phyloP scores from a whole-genome alignment of 2,797 vertebrate genomes.

The Falco naumanni region DNA sequence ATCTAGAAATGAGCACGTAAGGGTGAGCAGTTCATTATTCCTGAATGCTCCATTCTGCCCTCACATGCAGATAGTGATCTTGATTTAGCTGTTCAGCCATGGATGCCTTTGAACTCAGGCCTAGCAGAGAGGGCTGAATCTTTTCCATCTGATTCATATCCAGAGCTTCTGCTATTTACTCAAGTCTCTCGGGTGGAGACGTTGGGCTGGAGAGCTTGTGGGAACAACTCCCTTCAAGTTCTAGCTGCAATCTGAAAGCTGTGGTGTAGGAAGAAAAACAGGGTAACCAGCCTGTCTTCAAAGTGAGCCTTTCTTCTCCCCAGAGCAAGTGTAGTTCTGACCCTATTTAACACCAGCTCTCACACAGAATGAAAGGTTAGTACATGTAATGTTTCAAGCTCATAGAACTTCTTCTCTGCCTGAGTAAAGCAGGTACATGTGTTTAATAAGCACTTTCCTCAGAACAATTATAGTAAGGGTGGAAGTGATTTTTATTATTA shows the following conservation, averaged over 20 bases:
- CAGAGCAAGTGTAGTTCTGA: conserved; percentile 54
- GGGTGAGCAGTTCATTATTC: conserved; percentile 55
- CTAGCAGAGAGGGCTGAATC: conserved; percentile 53
- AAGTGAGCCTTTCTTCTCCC: conserved; percentile 61
- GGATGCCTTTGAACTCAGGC: conserved; percentile 66
- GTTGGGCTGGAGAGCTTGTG: conserved; percentile 59
- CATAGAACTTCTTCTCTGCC: background rate
- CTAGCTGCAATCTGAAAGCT: conserved; percentile 62
- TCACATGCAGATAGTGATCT: conserved; percentile 55
- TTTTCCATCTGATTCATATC: conserved; percentile 70
- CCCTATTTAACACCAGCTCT: conserved; percentile 47
- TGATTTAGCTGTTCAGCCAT: conserved; percentile 47
- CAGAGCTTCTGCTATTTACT: conserved; percentile 64
- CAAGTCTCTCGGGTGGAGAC: conserved; percentile 68
- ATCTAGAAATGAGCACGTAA: background rate
- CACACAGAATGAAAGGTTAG: background rate
- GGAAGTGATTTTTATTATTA: background rate
- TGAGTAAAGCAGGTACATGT: background rate
- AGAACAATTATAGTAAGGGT: background rate
- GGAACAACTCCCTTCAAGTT: conserved; percentile 69
- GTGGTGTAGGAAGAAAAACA: conserved; percentile 66
- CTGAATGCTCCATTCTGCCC: background rate
- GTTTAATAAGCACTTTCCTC: background rate
- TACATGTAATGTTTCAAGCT: background rate
- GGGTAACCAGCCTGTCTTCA: conserved; percentile 63